Conservation (phyloP, 2,797 vertebrate species). For the Phylloscopus collybita region DNA sequence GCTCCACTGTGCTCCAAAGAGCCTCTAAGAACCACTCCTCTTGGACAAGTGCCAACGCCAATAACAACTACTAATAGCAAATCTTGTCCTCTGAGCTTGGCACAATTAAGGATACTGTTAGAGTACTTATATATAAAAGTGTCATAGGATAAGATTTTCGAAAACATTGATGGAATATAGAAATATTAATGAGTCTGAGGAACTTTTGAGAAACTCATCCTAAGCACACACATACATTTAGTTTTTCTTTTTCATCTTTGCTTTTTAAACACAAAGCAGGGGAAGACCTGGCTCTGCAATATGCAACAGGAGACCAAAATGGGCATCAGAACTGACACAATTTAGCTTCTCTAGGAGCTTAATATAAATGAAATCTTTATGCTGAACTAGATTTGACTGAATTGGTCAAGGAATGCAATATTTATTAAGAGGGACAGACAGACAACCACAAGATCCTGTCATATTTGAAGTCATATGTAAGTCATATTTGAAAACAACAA, state of each 20-base stretch:
- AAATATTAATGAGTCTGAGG: background rate
- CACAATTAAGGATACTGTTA: background rate
- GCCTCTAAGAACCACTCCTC: background rate
- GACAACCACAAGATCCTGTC: fast-evolving
- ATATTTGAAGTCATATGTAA: background rate
- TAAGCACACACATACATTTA: background rate
- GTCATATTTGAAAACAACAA: background rate
- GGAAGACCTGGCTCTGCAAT: background rate
- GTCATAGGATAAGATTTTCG: background rate
- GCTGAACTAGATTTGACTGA: background rate
- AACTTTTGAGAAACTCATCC: background rate
- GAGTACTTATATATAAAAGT: background rate
- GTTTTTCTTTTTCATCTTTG: background rate
- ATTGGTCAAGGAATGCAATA: background rate
- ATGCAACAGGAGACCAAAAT: background rate
- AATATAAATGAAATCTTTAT: background rate
- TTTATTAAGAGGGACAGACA: background rate
- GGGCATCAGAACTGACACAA: background rate
- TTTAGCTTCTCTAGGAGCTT: background rate
- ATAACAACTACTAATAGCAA: background rate
- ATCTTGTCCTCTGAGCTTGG: background rate
- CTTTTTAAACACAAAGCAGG: background rate
- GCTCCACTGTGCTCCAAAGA: background rate
- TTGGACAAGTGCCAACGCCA: background rate
- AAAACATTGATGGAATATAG: background rate